These are phyloP conservation scores for Exephanes ischioxanthus DNA, from an alignment of 2,888 invertebrate genomes.

Conservation along the genomic window DNA sequence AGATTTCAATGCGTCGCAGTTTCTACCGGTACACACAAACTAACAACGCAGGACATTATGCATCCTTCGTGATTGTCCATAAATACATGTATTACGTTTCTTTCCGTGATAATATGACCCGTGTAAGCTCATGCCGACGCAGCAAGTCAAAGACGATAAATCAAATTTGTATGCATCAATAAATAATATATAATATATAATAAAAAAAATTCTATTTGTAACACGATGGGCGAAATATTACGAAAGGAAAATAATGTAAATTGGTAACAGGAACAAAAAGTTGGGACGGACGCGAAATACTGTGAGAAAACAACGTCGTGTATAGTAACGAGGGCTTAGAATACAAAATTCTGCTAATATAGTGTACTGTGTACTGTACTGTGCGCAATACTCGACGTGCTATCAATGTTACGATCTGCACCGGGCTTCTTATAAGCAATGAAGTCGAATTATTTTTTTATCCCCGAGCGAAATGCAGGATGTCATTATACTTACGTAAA, in stretches of 20 bases:
- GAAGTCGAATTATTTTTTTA: neutral
- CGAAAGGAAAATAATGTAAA: neutral
- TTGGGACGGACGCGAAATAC: neutral
- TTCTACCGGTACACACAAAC: conserved; percentile 6
- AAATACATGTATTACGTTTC: neutral
- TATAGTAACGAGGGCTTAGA: neutral
- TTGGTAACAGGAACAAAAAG: neutral
- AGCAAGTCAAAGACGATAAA: neutral
- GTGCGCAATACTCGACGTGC: neutral
- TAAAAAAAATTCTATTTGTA: neutral
- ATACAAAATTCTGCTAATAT: neutral
- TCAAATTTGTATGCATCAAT: neutral
- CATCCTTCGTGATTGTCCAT: conserved; percentile 18
- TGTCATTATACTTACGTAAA: neutral
- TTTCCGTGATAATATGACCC: neutral
- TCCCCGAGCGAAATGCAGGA: neutral
- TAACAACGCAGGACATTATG: neutral
- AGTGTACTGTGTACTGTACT: neutral
- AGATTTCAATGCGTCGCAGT: conserved; percentile 66
- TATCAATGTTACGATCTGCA: neutral
- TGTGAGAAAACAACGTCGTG: neutral
- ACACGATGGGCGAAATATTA: neutral
- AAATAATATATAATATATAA: neutral
- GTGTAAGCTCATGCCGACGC: neutral
- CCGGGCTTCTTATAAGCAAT: neutral